Base-by-base conservation (phyloP, 2,888 invertebrate species). In the Antitype chi region DNA sequence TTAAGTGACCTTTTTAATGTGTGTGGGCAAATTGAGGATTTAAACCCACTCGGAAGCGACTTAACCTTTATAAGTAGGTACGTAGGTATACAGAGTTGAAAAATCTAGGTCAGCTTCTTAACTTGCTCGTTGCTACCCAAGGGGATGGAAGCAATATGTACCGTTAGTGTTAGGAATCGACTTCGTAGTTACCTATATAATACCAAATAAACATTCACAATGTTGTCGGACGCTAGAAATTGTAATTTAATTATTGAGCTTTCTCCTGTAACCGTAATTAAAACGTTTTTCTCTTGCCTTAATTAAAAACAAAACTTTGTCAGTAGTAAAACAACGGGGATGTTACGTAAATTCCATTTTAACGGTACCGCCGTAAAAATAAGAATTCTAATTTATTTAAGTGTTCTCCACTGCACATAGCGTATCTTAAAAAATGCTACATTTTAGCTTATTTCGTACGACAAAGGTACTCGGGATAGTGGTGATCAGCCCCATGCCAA, bases 1-100 rank as follows among this genome's bases (percentile, higher is more conserved):
- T 93, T 93, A 92, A 90, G 88, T 90, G 88, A 91, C 90, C 91
- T 89, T 89, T 89, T 90, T 89, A 91, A 90, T 86, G 86, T 89
- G 86, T 87, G 89, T 85, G 77, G 75, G 77, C 76, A 82, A 89
- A 89, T 84, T 85, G 76, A 83, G 77, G 85, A 78, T 85, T 84
- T 78, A 74, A 81, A 86, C 68, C 74, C 79, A 75, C 78, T 81
- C 53, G 76, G 76, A 84, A 81, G 80, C 64, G 49, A 74, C 59
- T 76, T 23, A 60, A 67, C 78, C 79, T 60, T 78, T 68, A 76
- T 76, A 76, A 83, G 62, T 76, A 76, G 79, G 62, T 72, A 49
- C 52, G 13, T 32, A 52, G 72, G 84, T 74, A 57, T 52, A 69
- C 59, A 59, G n/a, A 69, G 66, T 52, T 52, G 57, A 76, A 72